Evolutionary conservation across 2,797 vertebrate genomes (phyloP).

Genomic region (Sebastes iracundus): DNA sequence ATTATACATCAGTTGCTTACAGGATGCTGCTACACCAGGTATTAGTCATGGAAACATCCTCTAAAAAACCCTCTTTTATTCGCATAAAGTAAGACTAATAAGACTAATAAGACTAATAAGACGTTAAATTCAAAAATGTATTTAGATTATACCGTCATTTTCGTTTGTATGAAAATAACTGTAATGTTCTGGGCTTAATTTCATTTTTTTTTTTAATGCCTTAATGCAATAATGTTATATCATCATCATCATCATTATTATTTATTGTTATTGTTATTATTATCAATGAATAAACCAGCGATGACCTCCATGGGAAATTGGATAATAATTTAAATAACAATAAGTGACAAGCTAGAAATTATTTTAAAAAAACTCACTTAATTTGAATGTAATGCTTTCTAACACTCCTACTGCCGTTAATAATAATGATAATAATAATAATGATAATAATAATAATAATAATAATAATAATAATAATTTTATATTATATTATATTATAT

Average conservation of each 20-base stretch:
- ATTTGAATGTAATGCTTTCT: neutral
- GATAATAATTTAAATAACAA: neutral
- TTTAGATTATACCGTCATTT: neutral
- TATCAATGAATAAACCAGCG: neutral
- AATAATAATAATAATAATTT: too few relatives aligned
- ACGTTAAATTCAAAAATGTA: neutral
- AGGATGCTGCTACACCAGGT: neutral
- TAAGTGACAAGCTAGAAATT: neutral
- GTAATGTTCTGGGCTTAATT: neutral
- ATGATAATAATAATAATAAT: neutral
- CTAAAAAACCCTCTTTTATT: neutral
- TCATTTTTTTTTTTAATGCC: neutral
- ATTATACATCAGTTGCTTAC: neutral
- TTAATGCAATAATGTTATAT: neutral
- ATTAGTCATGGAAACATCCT: neutral
- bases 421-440: neutral
- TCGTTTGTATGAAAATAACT: neutral
- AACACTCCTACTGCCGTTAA: too few relatives aligned
- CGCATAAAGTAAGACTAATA: neutral
- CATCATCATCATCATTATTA: too few relatives aligned
- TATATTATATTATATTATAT: too few relatives aligned
- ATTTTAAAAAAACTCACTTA: neutral
- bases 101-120: too few relatives aligned
- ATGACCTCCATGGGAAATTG: neutral
- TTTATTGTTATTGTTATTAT: neutral